These are phyloP conservation scores for Eulemur macaco DNA, from an alignment of 2,113 vertebrate species.

Conservation along the genomic window DNA sequence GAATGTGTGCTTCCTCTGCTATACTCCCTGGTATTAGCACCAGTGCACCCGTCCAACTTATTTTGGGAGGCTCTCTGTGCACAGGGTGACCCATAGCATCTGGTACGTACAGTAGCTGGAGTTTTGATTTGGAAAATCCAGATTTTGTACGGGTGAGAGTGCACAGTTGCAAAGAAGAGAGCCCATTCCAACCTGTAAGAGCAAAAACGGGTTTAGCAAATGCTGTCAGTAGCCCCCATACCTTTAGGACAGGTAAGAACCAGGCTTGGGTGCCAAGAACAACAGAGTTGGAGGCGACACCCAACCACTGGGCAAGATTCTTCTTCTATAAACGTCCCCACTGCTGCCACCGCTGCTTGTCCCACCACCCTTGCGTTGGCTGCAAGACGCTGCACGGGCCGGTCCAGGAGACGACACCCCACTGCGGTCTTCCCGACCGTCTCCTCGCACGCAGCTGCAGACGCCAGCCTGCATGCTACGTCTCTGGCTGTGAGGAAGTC, in stretches of 20 bases:
- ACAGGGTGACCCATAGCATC: too few relatives aligned
- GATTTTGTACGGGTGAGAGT: too few relatives aligned
- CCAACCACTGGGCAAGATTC: rapidly evolving
- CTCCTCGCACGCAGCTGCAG: rapidly evolving
- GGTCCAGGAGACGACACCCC: neutral
- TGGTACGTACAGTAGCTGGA: rapidly evolving
- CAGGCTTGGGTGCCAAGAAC: rapidly evolving
- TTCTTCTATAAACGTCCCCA: rapidly evolving
- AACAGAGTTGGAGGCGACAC: rapidly evolving
- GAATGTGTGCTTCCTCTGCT: neutral
- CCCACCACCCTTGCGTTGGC: rapidly evolving
- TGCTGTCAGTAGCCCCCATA: rapidly evolving
- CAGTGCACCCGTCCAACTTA: too few relatives aligned
- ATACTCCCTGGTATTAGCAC: too few relatives aligned
- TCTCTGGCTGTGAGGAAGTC: neutral
- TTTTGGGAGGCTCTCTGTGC: neutral
- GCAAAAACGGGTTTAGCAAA: neutral
- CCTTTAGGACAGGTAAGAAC: neutral
- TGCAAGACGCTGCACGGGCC: neutral
- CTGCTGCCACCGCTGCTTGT: neutral
- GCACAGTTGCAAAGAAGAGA: neutral
- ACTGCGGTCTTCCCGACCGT: neutral
- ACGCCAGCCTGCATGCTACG: neutral
- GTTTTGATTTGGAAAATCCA: neutral
- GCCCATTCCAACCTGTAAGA: rapidly evolving